Evolutionary conservation across 2,113 vertebrate species (phyloP), one percentile per base, ranked within the genome.

Genomic region (Heptranchias perlo): DNA sequence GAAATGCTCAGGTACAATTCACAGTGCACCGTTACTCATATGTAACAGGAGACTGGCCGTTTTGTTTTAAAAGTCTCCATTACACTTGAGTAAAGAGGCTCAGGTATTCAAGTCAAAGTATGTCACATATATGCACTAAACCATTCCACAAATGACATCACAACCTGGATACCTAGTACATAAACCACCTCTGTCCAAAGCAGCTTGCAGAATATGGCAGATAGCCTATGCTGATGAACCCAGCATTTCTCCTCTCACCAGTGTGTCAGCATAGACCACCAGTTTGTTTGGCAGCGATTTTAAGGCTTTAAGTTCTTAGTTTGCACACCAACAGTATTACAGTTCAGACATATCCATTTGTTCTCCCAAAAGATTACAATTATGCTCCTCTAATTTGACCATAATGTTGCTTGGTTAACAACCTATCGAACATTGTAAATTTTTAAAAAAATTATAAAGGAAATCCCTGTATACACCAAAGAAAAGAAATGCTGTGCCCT

Each of bases 401-500:
- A 62, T 6, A 52, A 28, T 93, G 58, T 93, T 62, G 65, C 65
- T 47, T 69, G 18, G 64, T 28, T 95, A 73, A 44, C 5, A 94
- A 18, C 31, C 64, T 95, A 69, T 49, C 52, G 64, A 95, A 95
- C 44, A 44, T 93, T 28, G 54, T 47, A 23, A 0, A 28, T 23
- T 61, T 58, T 94, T 44, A 64, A 39, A 91, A 64, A 44, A 39
- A 25, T 21, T 5, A 44, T 23, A 1, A 67, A 95, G 64, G 47
- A 95, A 95, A 73, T 69, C 65, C 28, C 94, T 69, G 94, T 28
- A 67, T 35, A 73, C 94, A 95, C 39, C n/a, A 94, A 65, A 47
- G 44, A 44, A 64, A 94, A 49, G 47, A 67, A 67, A 28, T 94
- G 39, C 44, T 52, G 94, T 69, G 65, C 10, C 3, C 23, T 95